phyloP scores from a whole-genome alignment of 2,113 vertebrate species.

The Oreocharis arfaki region DNA sequence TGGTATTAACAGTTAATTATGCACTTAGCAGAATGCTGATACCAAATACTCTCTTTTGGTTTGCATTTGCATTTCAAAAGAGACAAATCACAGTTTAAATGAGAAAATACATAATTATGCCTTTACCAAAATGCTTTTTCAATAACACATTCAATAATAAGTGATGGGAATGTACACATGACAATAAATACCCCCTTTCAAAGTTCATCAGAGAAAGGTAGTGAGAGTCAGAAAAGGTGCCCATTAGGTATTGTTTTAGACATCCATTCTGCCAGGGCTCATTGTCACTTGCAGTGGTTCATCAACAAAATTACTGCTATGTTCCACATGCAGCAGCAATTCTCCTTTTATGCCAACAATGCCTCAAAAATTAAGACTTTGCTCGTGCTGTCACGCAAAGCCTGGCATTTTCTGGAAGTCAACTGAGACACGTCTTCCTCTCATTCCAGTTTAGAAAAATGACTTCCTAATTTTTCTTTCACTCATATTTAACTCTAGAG shows the following conservation, averaged over 20 bases:
- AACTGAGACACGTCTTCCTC: background rate
- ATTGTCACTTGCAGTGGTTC: background rate
- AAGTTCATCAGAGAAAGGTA: background rate
- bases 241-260: background rate
- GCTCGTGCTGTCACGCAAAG: background rate
- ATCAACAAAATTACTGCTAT: background rate
- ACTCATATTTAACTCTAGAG: background rate
- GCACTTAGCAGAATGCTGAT: conserved; percentile 30
- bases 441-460: background rate
- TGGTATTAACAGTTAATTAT: conserved; percentile 46
- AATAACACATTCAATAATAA: background rate
- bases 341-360: background rate
- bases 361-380: background rate
- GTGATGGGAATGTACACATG: background rate
- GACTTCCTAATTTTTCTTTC: background rate
- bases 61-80: conserved; percentile 45
- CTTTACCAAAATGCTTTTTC: conserved; percentile 19
- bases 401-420: background rate
- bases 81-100: conserved; percentile 21
- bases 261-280: background rate
- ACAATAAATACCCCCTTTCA: background rate
- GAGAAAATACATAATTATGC: conserved; percentile 16
- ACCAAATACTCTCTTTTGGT: conserved; percentile 35
- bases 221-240: background rate
- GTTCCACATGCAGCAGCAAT: background rate